Percentiles rank a stretch among this genome's conserved stretches.
Evolutionary conservation across 1,140 invertebrate species (phyloP).

Genomic region (Drosophila mojavensis): DNA sequence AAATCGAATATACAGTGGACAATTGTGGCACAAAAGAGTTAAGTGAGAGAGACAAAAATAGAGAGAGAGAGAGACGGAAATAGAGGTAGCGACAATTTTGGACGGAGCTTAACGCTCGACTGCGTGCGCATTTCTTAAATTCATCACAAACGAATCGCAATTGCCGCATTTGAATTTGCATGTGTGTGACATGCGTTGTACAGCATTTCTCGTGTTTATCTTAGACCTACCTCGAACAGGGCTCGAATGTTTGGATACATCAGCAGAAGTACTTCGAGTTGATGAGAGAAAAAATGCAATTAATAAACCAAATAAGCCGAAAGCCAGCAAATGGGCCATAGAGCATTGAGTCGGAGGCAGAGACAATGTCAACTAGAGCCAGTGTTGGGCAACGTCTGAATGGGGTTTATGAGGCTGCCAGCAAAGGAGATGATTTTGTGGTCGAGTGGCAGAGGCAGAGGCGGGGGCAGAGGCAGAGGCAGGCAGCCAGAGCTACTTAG

Average conservation of each 20-base stretch:
- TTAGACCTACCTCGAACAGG: background rate
- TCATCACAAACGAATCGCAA: constrained; percentile 15
- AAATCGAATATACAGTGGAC: constrained; percentile 43
- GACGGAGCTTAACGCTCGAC: constrained; percentile 26
- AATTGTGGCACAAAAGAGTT: constrained; percentile 25
- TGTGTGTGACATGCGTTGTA: constrained; percentile 6
- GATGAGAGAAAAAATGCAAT: background rate
- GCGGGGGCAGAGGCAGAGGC: too few relatives aligned
- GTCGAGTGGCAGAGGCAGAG: background rate
- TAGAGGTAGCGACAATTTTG: constrained; percentile 7
- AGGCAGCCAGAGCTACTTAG: constrained; percentile 44
- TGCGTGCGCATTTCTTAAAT: constrained; percentile 37
- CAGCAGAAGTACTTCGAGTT: background rate
- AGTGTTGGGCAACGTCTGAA: background rate
- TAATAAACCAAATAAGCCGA: background rate
- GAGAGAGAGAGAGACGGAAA: background rate
- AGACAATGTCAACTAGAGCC: constrained; percentile 20
- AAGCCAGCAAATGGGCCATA: background rate
- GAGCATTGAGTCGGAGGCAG: constrained; percentile 9
- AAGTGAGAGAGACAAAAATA: background rate
- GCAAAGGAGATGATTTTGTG: constrained; percentile 35
- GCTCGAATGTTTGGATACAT: too few relatives aligned
- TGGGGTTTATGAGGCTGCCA: background rate
- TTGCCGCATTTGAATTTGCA: background rate
- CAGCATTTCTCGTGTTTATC: constrained; percentile 38